A percentile compares a stretch with the other conserved stretches of the same genome.
Evolutionary conservation across 2,888 invertebrate species (phyloP).

Genomic region (Parascotia fuliginaria): DNA sequence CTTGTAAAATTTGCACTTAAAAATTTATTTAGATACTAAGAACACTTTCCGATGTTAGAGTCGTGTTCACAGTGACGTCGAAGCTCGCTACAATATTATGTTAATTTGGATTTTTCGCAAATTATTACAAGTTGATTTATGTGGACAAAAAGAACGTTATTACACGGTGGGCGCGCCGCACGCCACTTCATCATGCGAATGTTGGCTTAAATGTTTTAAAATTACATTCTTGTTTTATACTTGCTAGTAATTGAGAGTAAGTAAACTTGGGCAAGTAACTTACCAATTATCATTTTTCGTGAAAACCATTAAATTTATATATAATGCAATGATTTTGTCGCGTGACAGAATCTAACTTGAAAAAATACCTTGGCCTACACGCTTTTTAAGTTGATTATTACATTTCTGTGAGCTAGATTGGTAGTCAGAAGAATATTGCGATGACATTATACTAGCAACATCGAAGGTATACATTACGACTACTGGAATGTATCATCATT

Average conservation of each 20-base stretch:
- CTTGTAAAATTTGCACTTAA: no score
- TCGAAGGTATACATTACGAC: no score
- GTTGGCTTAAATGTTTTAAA: constrained; percentile 37
- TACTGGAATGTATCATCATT: background rate
- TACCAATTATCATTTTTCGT: constrained; percentile 8
- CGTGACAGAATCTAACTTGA: background rate
- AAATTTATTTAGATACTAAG: no score
- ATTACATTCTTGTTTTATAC: constrained; percentile 26
- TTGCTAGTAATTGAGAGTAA: constrained; percentile 4
- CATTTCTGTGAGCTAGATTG: background rate
- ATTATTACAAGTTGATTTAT: constrained; percentile 71
- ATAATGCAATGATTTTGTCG: constrained; percentile 10
- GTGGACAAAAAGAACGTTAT: constrained; percentile 55
- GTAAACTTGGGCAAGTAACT: constrained; percentile 1
- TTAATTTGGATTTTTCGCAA: constrained; percentile 65
- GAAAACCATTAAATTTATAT: constrained; percentile 1
- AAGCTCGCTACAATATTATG: constrained; percentile 47
- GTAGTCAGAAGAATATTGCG: background rate
- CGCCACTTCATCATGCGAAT: constrained; percentile 54
- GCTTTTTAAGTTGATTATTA: background rate
- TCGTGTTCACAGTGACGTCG: constrained; percentile 37
- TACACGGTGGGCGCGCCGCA: constrained; percentile 61
- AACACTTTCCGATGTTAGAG: constrained; percentile 10
- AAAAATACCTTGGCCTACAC: background rate
- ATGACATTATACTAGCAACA: no score